Percentiles rank a stretch among this genome's conserved stretches.
These are phyloP conservation scores for Phaethon lepturus DNA, from an alignment of 2,113 vertebrate genomes.

Conservation along the genomic window DNA sequence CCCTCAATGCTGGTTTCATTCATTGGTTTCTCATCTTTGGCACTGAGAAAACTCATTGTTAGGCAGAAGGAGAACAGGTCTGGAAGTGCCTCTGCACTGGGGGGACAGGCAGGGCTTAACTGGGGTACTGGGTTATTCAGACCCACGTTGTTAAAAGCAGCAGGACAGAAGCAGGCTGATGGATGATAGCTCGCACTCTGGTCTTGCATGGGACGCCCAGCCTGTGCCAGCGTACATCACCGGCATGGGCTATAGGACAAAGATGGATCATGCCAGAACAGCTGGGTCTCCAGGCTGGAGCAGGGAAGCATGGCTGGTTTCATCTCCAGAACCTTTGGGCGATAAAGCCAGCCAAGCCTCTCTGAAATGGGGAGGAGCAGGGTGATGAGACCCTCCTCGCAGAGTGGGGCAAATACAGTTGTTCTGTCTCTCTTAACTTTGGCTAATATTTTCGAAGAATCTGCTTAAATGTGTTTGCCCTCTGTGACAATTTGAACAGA, in stretches of 20 bases:
- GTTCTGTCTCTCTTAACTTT: background rate
- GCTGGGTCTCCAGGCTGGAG: background rate
- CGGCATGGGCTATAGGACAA: accelerated
- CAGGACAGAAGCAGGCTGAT: background rate
- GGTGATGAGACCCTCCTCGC: background rate
- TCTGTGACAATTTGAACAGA: background rate
- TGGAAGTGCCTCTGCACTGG: background rate
- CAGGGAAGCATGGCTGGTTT: background rate
- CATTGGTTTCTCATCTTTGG: background rate
- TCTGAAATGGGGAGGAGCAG: background rate
- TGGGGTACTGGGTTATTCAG: background rate
- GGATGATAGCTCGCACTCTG: background rate
- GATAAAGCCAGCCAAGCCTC: background rate
- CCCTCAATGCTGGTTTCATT: background rate
- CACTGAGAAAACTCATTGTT: background rate
- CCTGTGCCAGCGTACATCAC: accelerated
- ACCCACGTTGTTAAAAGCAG: background rate
- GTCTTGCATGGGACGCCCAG: accelerated
- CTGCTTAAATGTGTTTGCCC: background rate
- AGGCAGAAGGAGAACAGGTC: background rate
- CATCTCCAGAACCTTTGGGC: background rate
- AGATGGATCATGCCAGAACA: no score
- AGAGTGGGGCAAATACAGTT: background rate
- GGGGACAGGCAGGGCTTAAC: background rate
- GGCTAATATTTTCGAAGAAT: background rate